Evolutionary conservation across 2,113 vertebrate genomes (phyloP), one percentile per base, ranked within the genome.

Genomic region (Recurvirostra avosetta): DNA sequence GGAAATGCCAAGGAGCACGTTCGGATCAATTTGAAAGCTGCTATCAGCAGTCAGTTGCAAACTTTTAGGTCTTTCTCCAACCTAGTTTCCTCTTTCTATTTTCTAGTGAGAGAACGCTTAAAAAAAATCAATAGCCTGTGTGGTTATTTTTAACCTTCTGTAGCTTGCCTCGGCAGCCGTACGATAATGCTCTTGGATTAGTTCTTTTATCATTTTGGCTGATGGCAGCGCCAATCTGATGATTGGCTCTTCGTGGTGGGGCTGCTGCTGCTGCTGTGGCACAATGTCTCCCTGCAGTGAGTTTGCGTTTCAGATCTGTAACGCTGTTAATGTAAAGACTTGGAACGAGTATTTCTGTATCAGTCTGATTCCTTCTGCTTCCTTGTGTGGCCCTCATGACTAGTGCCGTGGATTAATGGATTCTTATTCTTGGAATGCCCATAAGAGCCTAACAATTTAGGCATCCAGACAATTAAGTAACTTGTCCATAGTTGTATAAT

Each of bases 401-500:
- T 62, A 50, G 25, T 53, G 73, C 45, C 11, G 3, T 27, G 71
- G 43, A 11, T 77, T 74, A 11, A 12, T 29, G 61, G 36, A 6
- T 53, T 94, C 47, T 80, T 63, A 4, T 41, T 66, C 11, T 49
- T 32, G 22, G 53, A 56, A n/a, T 47, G 6, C 18, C 41, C 75
- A 0, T 22, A 43, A 63, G 4, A 76, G 6, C 49, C 27, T 1
- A 50, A 45, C 27, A 59, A 32, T 53, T 67, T 5, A 45, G 59
- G 8, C 52, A 38, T 27, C 32, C 17, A 50, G 47, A 53, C 15
- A 45, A 12, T 86, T 56, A 32, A 92, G 12, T 30, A 12, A 27
- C 11, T 81, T 81, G 16, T 58, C 41, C 22, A 1, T 8, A 36
- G 55, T 75, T 5, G 0, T 3, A 9, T 19, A 0, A 0, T 67